Evolutionary conservation across 2,113 vertebrate genomes (phyloP).

Genomic region (Equus przewalskii): DNA sequence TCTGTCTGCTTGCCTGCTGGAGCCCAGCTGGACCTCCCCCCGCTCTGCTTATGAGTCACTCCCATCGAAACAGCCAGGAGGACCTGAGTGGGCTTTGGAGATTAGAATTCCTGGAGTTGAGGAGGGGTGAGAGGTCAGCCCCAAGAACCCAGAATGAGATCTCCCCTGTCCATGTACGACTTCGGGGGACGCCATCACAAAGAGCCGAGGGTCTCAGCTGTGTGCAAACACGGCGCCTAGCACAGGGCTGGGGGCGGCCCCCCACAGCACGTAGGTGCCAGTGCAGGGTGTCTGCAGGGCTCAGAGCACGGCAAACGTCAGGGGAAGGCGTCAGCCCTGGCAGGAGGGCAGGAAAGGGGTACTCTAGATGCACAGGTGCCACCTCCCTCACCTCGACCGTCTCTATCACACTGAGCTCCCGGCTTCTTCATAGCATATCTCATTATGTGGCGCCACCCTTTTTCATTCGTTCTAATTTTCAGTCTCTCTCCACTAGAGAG

Average conservation of each 20-base stretch:
- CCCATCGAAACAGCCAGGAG: conserved; percentile 2
- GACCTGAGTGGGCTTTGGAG: conserved; percentile 54
- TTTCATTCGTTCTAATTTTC: not conserved
- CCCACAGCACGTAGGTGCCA: not conserved
- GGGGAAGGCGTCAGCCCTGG: not conserved
- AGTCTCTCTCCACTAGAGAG: no score
- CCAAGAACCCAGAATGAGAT: not conserved
- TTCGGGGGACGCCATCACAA: not conserved
- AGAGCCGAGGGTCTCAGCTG: not conserved
- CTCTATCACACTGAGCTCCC: not conserved
- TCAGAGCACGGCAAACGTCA: not conserved
- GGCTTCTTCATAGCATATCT: fast-evolving
- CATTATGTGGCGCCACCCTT: not conserved
- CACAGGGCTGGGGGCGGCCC: no score
- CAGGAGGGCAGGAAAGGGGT: not conserved
- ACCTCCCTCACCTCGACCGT: fast-evolving
- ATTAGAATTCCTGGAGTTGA: conserved; percentile 61
- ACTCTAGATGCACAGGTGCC: no score
- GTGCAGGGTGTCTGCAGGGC: not conserved
- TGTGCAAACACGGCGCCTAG: not conserved
- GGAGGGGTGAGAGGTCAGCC: not conserved
- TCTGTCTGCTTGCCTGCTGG: not conserved
- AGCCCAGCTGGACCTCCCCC: not conserved
- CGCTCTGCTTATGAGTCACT: conserved; percentile 17
- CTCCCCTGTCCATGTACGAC: not conserved